Evolutionary conservation across 2,113 vertebrate species (phyloP), one percentile per base, ranked within the genome.

Genomic region (Spea bombifrons): DNA sequence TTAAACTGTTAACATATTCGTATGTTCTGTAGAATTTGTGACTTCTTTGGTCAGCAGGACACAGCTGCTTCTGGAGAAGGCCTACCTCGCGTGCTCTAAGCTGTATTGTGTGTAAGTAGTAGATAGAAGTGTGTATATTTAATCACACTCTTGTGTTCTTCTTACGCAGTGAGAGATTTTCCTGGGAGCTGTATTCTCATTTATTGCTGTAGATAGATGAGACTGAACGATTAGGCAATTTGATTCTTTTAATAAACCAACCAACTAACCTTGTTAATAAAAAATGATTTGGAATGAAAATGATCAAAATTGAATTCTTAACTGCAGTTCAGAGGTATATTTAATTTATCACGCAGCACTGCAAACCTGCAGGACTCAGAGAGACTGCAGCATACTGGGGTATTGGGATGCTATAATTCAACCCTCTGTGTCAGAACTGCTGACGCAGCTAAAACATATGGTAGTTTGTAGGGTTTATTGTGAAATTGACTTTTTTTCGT

Each of bases 201-300:
- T 75, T 46, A 75, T 50, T 44, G n/a, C 43, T 16, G 50, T 30
- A 46, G 48, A 75, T 66, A 75, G 73, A 75, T 46, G 63, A 66
- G 48, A 5, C 65, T 7, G 8, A 67, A 67, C 6, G 64, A 75
- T 75, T 75, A 67, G 67, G 74, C 74, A 67, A 75, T 75, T 66
- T 45, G 64, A 75, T 75, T 75, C 49, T 46, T 67, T 75, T 75
- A 67, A 75, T 75, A 75, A 50, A 47, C 49, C 64, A 13, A 52
- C 64, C 74, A 67, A 75, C 49, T 66, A 66, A 75, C 63, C 74
- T 75, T 67, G 49, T 67, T 75, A 55, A 75, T 75, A 67, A 75
- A 67, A 75, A 66, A 67, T 67, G 49, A 67, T 67, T 75, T 63
- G 13, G 55, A 75, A 55, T 75, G 74, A 66, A 66, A 66, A 75